Evolutionary conservation across 2,113 vertebrate genomes (phyloP), one percentile per base, ranked within the genome.

Genomic region (Orthochromis malagaraziensis): DNA sequence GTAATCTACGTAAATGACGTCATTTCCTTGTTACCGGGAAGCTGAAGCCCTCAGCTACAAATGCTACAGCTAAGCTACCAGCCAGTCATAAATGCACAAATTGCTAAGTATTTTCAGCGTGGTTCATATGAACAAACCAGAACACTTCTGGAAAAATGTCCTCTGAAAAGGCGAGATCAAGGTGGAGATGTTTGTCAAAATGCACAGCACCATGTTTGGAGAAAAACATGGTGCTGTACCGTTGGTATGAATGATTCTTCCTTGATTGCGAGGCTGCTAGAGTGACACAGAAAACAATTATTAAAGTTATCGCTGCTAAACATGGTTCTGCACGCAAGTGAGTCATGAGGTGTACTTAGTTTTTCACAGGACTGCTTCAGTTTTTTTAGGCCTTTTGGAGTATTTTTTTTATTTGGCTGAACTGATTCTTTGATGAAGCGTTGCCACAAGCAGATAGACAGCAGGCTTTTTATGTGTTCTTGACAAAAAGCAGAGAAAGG

Each of bases 401-500:
- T 49, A 19, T 24, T 21, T 16, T 16, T 31, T 8, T 47, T 10
- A 75, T 84, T 35, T 77, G 63, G 17, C 33, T 85, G 54, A 82
- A 77, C 14, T 54, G 79, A 35, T 38, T 70, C 83, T 88, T 88
- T 26, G 40, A 49, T 54, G 11, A 81, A 60, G 12, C 31, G 47
- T 35, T 45, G 26, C 29, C 79, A 84, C 79, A 89, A 80, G 86
- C 29, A n/a, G 79, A 84, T 11, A 70, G 8, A 26, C 3, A 47
- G 0, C 5, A 33, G 16, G 70, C 16, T 49, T 47, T 77, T 49
- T 38, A 87, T 82, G 51, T 73, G 87, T 9, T 80, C 38, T 84
- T 57, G 82, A 87, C 49, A 89, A 87, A 93, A 68, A 87, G 70
- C 38, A 54, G 58, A 49, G 57, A 90, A 92, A 93, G 33, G 82